Base-by-base conservation (phyloP, 2,113 vertebrate species). In the Phalacrocorax brasilianus region DNA sequence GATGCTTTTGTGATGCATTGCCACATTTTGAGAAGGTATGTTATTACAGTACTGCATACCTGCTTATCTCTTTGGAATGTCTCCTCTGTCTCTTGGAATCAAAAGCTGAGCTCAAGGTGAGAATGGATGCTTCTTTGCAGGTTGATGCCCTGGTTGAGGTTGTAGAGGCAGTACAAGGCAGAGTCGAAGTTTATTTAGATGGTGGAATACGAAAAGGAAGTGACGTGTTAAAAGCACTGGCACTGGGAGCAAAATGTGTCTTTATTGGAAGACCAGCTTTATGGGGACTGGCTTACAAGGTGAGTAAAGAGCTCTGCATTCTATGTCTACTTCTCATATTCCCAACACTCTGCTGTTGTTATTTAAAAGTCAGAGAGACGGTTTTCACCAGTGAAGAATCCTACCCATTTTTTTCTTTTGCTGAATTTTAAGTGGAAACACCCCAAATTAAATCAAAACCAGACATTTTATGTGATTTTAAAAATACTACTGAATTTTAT, bases 241-340 rank as follows among this genome's bases (percentile, higher is more conserved):
- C 99, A 58, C 96, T 99, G 35, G 99, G 99, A 61, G 99, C 99
- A 58, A 99, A 98, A 97, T 99, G 99, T 1, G 98, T 99, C 84
- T 99, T 99, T 92, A 98, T 99, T 70, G 99, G 99, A 58, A 98
- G 99, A 50, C 99, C 99, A 16, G 98, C 98, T 23, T 97, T 99
- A 6, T 99, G 99, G 99, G 99, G 99, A 63, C 98, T 99, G 9
- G 98, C 99, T 66, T 99, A 98, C 96, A 99, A 99, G 99, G 99
- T 99, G 96, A 96, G 79, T 85, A 80, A 85, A 66, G 32, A 83
- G 40, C 35, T 62, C 27, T 58, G n/a, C 15, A 14, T 24, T 55
- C 33, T 38, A 3, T 18, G 28, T 8, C 33, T 68, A 4, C 21
- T 81, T 80, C 47, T 73, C 32, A 14, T 3, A 28, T 12, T 38